A percentile compares a stretch with the other conserved stretches of the same genome.
Conservation (phyloP, 2,113 vertebrate species). For the Gadus chalcogrammus region DNA sequence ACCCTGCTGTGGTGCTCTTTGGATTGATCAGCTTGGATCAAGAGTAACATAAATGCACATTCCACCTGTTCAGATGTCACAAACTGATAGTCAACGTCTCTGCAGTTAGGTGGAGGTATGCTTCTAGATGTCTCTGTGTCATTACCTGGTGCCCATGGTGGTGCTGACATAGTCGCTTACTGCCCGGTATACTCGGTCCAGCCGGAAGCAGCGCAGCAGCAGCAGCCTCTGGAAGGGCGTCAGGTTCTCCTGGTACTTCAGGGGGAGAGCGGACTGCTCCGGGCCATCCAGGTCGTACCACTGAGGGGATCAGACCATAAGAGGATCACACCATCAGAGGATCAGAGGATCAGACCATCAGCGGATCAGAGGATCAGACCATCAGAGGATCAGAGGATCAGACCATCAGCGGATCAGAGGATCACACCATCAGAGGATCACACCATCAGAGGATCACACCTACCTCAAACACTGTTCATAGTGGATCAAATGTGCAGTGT, state of each 20-base stretch:
- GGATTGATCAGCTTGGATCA: no score
- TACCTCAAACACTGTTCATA: no score
- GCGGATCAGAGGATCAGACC: no score
- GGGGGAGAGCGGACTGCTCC: conserved; percentile 80
- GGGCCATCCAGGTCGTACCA: conserved; percentile 87
- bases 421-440: no score
- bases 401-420: no score
- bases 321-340: neutral
- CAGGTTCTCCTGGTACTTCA: conserved; percentile 74
- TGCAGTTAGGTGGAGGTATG: neutral
- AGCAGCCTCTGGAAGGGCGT: conserved; percentile 88
- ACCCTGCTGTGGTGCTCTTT: no score
- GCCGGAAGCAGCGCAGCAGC: conserved; percentile 88
- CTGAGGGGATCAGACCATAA: conserved; percentile 55
- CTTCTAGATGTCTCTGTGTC: conserved; percentile 31
- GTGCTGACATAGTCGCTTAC: conserved; percentile 83
- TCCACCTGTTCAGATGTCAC: no score
- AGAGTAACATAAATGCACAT: no score
- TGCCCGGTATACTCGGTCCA: conserved; percentile 90
- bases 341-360: neutral
- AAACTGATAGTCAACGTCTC: no score
- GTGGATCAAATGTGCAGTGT: no score
- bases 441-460: no score
- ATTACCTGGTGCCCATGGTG: conserved; percentile 90
- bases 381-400: no score